Evolutionary conservation across 2,797 vertebrate genomes (phyloP).

Genomic region (Acridotheres tristis): DNA sequence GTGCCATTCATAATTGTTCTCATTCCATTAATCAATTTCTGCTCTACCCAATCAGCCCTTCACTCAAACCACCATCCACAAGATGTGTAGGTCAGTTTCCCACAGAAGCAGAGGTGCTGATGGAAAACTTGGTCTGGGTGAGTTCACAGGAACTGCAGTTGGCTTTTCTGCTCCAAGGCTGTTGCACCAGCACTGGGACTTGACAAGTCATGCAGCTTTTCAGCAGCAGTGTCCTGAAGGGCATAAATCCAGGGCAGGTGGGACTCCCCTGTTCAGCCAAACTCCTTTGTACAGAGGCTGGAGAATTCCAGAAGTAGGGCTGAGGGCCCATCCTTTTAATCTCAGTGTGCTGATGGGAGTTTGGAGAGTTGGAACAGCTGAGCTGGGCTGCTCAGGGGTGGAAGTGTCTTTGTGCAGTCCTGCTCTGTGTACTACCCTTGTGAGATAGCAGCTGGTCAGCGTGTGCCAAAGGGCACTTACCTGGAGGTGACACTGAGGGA

Average conservation of each 20-base stretch:
- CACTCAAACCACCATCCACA: neutral
- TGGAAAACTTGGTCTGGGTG: neutral
- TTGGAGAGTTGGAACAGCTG: neutral
- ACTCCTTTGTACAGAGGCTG: neutral
- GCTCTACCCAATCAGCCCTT: neutral
- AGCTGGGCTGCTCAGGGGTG: accelerated
- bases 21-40: slow-evolving; percentile 28
- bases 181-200: accelerated
- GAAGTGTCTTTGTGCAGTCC: neutral
- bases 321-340: neutral
- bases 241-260: neutral
- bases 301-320: neutral
- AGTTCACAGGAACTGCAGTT: neutral
- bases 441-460: neutral
- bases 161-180: neutral
- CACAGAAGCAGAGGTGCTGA: neutral
- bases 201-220: neutral
- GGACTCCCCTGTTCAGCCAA: neutral
- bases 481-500: neutral
- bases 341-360: neutral
- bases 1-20: slow-evolving; percentile 44
- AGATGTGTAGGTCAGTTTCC: neutral
- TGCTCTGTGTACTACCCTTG: accelerated
- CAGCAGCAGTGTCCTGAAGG: neutral
- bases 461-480: neutral